Conservation (phyloP, 2,797 vertebrate genomes). For the Morelia viridis region DNA sequence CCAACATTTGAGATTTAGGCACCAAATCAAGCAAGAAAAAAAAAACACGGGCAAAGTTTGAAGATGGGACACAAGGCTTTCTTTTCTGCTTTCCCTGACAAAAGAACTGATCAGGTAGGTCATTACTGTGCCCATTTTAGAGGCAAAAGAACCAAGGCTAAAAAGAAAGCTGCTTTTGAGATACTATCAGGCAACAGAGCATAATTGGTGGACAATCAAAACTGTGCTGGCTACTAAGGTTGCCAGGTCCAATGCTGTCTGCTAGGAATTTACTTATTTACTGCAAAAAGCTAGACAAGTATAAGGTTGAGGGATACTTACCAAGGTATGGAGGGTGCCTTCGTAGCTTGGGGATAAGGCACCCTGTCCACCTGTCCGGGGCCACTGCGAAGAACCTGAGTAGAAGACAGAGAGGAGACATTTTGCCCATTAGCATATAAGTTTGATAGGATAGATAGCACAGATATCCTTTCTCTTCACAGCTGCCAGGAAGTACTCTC, state of each 20-base stretch:
- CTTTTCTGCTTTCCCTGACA: background rate
- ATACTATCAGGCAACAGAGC: no score
- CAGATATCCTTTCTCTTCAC: background rate
- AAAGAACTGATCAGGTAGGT: background rate
- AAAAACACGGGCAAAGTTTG: background rate
- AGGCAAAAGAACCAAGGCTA: background rate
- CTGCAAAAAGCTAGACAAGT: background rate
- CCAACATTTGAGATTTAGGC: background rate
- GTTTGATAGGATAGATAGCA: background rate
- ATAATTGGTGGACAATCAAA: background rate
- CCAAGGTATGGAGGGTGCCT: slow-evolving; percentile 89
- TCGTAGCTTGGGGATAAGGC: slow-evolving; percentile 94
- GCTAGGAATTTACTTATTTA: no score
- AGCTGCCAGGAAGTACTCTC: background rate
- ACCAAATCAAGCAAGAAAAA: background rate
- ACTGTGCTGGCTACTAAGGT: no score
- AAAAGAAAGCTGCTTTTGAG: background rate
- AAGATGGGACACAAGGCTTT: background rate
- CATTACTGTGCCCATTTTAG: background rate
- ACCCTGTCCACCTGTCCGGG: slow-evolving; percentile 85
- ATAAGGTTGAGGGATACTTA: slow-evolving; percentile 63
- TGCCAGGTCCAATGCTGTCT: background rate
- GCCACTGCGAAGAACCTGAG: slow-evolving; percentile 91
- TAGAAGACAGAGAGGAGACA: background rate
- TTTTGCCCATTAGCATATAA: background rate